phyloP scores from a whole-genome alignment of 2,888 invertebrate species.

The Melanchra persicariae region DNA sequence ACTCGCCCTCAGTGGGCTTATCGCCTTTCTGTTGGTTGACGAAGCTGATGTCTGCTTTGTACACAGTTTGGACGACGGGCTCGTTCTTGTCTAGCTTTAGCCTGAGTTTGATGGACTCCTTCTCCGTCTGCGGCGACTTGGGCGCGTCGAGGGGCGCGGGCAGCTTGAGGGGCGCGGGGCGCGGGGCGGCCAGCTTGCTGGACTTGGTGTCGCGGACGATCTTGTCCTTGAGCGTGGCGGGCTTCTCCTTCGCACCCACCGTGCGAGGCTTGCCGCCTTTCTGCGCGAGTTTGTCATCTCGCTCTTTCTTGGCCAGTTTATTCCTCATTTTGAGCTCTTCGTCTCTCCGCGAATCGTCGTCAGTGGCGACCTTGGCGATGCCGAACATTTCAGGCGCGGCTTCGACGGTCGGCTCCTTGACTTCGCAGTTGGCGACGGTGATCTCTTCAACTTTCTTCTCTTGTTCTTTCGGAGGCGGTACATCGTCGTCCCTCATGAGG shows the following conservation, averaged over 20 bases:
- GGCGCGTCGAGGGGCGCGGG: slow-evolving; percentile 78
- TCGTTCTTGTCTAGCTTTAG: slow-evolving; percentile 96
- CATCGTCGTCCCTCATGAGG: slow-evolving; percentile 96
- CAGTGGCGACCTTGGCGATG: slow-evolving; percentile 84
- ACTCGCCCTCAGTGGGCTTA: slow-evolving; percentile 91
- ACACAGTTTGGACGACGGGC: slow-evolving; percentile 94
- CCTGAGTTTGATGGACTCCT: slow-evolving; percentile 95
- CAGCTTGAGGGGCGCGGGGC: slow-evolving; percentile 76
- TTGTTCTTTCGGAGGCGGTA: slow-evolving; percentile 92
- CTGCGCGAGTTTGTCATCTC: slow-evolving; percentile 82
- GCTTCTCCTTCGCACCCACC: slow-evolving; percentile 84
- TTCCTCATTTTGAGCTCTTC: slow-evolving; percentile 77
- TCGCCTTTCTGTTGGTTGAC: slow-evolving; percentile 90
- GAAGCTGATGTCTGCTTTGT: slow-evolving; percentile 95
- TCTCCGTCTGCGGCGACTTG: slow-evolving; percentile 84
- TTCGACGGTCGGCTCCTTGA: slow-evolving; percentile 79
- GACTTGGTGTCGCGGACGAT: slow-evolving; percentile 83
- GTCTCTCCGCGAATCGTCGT: slow-evolving; percentile 74
- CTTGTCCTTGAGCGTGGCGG: slow-evolving; percentile 84
- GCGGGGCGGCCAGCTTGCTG: slow-evolving; percentile 84
- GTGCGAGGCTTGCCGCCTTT: slow-evolving; percentile 85
- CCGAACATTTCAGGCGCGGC: slow-evolving; percentile 91
- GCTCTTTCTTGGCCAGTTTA: slow-evolving; percentile 73
- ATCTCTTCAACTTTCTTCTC: slow-evolving; percentile 90
- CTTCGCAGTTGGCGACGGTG: slow-evolving; percentile 85